Evolutionary conservation across 2,888 invertebrate species (phyloP), one percentile per base, ranked within the genome.

Genomic region (Teleiodes luculella): DNA sequence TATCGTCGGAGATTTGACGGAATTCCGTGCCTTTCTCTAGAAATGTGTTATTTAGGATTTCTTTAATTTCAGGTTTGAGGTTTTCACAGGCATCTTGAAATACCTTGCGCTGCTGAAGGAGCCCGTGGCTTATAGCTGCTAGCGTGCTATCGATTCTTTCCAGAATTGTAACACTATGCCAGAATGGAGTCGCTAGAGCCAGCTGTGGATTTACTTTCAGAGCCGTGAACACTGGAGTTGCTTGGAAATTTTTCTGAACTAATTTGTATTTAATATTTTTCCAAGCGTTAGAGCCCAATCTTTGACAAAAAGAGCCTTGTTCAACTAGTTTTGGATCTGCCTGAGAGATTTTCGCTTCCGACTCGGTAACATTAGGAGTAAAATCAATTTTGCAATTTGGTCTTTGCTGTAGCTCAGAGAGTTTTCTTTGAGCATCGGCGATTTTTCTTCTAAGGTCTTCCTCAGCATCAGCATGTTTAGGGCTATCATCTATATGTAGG

Each of bases 221-320:
- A 4, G 50, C n/a, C 0, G 48, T 53, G 14, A 63, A 63, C 4
- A 52, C 61, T 14, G 62, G 60, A 1, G 58, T 55, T 0, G 63
- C 60, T 31, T 63, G 61, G n/a, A 62, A 62, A 1, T 31, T 46
- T 13, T 62, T 62, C 35, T 60, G 61, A 3, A 52, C 53, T 0
- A 59, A 60, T 0, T 54, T 49, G 20, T 59, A 33, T 5, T 8
- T 3, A 5, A 33, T n/a, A 8, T 33, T 33, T 5, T 33, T 33
- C 33, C 33, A 33, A 5, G 10, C 10, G 2, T n/a, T 8, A 2
- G 3, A 2, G 3, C 33, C 33, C 3, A 33, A 8, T 2, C 33
- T 3, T 10, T 33, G 8, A 8, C 33, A 33, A 10, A 3, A 2
- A 3, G 33, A 3, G 2, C 33, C 33, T n/a, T 33, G 33, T n/a